These are phyloP conservation scores for Rhea americana DNA, from an alignment of 2,113 vertebrate species.

Conservation along the genomic window DNA sequence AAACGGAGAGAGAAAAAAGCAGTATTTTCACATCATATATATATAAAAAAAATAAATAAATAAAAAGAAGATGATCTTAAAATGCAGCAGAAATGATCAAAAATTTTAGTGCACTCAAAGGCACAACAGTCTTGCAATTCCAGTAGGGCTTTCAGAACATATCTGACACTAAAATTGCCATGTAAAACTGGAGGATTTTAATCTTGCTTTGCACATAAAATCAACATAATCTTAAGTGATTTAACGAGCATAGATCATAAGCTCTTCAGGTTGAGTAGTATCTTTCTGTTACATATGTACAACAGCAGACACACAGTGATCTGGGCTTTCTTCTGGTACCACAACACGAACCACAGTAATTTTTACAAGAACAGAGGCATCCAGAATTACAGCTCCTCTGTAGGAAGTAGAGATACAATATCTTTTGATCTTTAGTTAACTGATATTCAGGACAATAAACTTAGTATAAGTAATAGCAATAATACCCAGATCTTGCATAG, in stretches of 20 bases:
- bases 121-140: not conserved
- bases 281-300: not conserved
- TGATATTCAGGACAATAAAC: not conserved
- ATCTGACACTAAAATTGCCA: not conserved
- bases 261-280: not conserved
- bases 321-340: not conserved
- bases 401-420: not conserved
- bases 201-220: not conserved
- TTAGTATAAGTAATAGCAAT: not conserved
- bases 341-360: not conserved
- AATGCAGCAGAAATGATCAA: not conserved
- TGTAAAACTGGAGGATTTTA: not conserved
- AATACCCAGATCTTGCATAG: not conserved
- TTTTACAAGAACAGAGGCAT: not conserved
- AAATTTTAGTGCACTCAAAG: not conserved
- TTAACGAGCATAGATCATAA: not conserved
- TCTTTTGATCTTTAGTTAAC: not conserved
- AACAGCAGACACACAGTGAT: not conserved
- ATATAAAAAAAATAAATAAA: rapidly evolving
- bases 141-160: not conserved
- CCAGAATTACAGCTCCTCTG: not conserved
- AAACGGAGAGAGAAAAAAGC: not conserved
- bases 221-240: not conserved
- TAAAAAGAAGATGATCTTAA: not conserved
- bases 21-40: not conserved